Base-by-base conservation (phyloP, 2,113 vertebrate genomes). In the Rousettus leschenaultii region DNA sequence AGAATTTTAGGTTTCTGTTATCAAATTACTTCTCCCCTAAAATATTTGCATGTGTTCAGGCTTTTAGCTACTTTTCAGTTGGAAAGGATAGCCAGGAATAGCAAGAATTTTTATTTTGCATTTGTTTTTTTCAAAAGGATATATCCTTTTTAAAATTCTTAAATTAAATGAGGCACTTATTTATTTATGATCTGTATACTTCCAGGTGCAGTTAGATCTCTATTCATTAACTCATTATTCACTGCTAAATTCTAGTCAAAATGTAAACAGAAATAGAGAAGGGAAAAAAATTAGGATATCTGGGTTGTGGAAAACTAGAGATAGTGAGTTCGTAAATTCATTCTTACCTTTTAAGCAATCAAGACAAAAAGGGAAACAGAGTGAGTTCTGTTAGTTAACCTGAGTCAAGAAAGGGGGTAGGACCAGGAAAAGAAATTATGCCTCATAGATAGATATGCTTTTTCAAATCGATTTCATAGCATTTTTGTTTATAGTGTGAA, bases 401-500 rank as follows among this genome's bases (percentile, higher is more conserved):
- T 30, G 21, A 75, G 70, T 80, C 40, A 61, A 51, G 53, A 87
- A 94, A 53, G 15, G 19, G 38, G 45, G 7, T 70, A 48, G 66
- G 51, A 55, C 35, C 63, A 18, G 30, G n/a, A 71, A 43, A 68
- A 63, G 35, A 43, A 92, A 53, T 74, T 85, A 94, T 53, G 16
- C 21, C 7, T 88, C 48, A 85, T 59, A 14, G 55, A 53, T 68
- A 82, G 33, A 9, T n/a, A 55, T 55, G 28, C 53, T 74, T 79
- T 82, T 84, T 86, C 48, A 77, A 51, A 53, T 51, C 14, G 16
- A 51, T 5, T 51, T 71, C 63, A 85, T 0, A 95, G 21, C 38
- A 5, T 77, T 94, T 95, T 86, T 90, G 65, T 48, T 85, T 70
- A 10, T 92, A 85, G 65, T 89, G 85, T 89, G 57, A 75, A 57